Conservation (phyloP, 2,797 vertebrate species). For the Megalops cyprinoides region DNA sequence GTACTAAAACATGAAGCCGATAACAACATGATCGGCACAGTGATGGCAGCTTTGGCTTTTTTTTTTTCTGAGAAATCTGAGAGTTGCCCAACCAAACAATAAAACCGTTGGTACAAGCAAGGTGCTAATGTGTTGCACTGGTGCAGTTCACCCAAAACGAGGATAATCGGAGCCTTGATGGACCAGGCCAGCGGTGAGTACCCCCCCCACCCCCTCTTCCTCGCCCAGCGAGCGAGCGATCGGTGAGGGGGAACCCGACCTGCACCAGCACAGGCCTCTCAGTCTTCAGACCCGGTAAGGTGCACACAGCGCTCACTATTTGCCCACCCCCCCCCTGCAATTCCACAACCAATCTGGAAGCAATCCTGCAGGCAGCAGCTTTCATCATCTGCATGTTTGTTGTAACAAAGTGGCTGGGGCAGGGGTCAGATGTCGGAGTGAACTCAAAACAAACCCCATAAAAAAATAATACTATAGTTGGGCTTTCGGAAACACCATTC, state of each 20-base stretch:
- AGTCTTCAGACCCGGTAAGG: conserved; percentile 41
- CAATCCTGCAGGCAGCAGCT: conserved; percentile 78
- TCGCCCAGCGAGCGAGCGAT: conserved; percentile 12
- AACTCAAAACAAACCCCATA: conserved; percentile 64
- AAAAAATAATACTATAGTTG: conserved; percentile 41
- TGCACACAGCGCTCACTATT: conserved; percentile 40
- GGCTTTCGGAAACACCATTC: conserved; percentile 41
- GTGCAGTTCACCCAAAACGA: no score
- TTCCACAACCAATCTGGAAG: conserved; percentile 77
- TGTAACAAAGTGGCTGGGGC: conserved; percentile 79
- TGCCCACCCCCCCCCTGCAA: conserved; percentile 19
- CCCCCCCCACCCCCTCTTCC: no score
- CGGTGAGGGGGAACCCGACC: conserved; percentile 24
- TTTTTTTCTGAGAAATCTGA: no score
- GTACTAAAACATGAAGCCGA: no score
- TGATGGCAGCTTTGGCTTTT: no score
- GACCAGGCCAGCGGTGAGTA: no score
- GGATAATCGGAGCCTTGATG: no score
- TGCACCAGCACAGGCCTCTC: conserved; percentile 25
- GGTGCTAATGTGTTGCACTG: no score
- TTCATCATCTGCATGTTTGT: conserved; percentile 84
- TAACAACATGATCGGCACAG: no score
- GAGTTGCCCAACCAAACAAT: background rate
- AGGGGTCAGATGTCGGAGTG: conserved; percentile 75
- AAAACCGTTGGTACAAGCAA: no score